Conservation (phyloP, 2,888 invertebrate genomes). For the Drosophila sordidapex region DNA sequence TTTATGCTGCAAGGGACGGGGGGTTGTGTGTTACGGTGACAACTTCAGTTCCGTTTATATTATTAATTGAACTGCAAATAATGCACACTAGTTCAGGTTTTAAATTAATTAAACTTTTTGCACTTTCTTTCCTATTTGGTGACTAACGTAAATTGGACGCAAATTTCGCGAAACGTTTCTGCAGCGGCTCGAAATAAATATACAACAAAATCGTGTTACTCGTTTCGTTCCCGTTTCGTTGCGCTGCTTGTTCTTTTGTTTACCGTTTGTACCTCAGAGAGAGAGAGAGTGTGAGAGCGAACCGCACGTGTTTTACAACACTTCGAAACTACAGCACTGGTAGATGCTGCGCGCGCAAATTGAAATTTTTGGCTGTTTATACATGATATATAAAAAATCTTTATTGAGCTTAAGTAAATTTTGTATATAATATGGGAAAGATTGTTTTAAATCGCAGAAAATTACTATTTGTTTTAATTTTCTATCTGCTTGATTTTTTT, state of each 20-base stretch:
- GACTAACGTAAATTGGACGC: constrained; percentile 45
- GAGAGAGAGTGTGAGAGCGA: constrained; percentile 12
- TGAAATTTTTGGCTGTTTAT: not conserved
- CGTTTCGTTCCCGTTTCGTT: constrained; percentile 56
- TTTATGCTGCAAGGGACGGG: constrained; percentile 14
- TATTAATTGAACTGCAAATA: constrained; percentile 21
- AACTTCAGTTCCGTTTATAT: constrained; percentile 24
- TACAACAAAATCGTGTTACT: constrained; percentile 55
- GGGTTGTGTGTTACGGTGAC: constrained; percentile 37
- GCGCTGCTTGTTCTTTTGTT: constrained; percentile 46
- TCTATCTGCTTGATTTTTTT: no score
- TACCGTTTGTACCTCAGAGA: constrained; percentile 45
- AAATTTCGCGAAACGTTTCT: constrained; percentile 52
- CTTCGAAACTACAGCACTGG: constrained; percentile 22
- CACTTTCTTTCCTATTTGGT: constrained; percentile 50
- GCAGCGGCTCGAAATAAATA: constrained; percentile 69
- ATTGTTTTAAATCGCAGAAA: not conserved
- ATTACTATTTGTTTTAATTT: not conserved
- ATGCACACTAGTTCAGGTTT: constrained; percentile 26
- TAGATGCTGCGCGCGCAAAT: constrained; percentile 14
- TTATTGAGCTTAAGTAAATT: not conserved
- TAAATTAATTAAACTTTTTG: constrained; percentile 51
- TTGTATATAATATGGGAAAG: not conserved
- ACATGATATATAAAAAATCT: not conserved
- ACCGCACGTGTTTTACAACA: constrained; percentile 33